Evolutionary conservation across 2,113 vertebrate species (phyloP).

Genomic region (Panthera tigris): DNA sequence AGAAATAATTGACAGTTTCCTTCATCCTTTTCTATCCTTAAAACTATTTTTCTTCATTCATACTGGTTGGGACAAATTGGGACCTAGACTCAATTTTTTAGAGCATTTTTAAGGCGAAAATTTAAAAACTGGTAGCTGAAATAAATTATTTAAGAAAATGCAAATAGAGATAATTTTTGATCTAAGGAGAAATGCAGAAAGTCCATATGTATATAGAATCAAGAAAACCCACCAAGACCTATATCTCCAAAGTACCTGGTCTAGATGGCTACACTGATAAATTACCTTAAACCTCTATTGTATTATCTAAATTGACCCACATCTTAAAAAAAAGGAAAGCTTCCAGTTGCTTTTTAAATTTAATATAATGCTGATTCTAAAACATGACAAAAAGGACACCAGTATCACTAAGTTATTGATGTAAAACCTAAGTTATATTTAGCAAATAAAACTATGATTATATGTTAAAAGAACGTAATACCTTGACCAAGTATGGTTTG

Average conservation of each 20-base stretch:
- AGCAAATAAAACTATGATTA: neutral
- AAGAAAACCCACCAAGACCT: neutral
- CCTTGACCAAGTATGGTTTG: neutral
- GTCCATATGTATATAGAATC: neutral
- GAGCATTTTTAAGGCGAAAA: slow-evolving; percentile 33
- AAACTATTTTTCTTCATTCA: neutral
- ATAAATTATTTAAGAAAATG: slow-evolving; percentile 32
- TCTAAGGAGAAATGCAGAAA: neutral
- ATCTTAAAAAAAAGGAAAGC: neutral
- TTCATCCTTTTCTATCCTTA: neutral
- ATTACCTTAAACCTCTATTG: neutral
- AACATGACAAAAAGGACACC: neutral
- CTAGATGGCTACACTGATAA: neutral
- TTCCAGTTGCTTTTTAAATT: neutral
- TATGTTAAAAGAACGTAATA: neutral
- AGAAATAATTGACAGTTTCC: slow-evolving; percentile 38
- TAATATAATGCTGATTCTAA: slow-evolving; percentile 1
- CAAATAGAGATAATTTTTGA: neutral
- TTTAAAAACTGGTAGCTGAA: neutral
- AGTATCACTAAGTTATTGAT: neutral
- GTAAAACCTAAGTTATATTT: slow-evolving; percentile 9
- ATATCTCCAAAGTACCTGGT: neutral
- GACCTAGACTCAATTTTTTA: slow-evolving; percentile 9
- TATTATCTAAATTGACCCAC: slow-evolving; percentile 16
- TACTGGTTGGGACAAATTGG: neutral